These are phyloP conservation scores for Paracanthobrama guichenoti DNA, from an alignment of 2,113 vertebrate species.

Conservation along the genomic window DNA sequence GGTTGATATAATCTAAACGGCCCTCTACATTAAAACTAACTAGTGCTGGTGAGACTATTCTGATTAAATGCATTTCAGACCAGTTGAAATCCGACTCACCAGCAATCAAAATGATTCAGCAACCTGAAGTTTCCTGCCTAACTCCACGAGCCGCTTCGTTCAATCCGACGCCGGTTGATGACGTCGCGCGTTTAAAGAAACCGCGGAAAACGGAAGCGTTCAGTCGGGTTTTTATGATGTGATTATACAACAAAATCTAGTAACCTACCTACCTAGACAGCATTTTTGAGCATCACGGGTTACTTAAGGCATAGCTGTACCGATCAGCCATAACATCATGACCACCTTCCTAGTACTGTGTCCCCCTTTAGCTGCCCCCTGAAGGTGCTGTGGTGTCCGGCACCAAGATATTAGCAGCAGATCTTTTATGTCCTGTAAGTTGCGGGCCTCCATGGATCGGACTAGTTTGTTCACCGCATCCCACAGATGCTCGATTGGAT, in stretches of 20 bases:
- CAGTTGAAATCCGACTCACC: neutral
- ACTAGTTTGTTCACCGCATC: no score
- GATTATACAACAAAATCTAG: neutral
- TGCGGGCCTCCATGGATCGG: no score
- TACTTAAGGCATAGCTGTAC: neutral
- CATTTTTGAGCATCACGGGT: neutral
- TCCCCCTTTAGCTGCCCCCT: no score
- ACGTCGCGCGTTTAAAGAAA: conserved; percentile 5
- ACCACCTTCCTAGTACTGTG: no score
- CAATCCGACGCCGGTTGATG: neutral
- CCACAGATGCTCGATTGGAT: no score
- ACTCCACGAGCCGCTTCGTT: neutral
- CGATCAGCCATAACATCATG: no score
- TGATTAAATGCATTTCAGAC: neutral
- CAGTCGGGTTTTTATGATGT: neutral
- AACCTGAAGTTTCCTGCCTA: neutral
- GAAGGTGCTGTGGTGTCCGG: no score
- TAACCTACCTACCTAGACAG: neutral
- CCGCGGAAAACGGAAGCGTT: neutral
- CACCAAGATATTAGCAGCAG: no score
- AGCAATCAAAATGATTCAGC: neutral
- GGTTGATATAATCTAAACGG: neutral
- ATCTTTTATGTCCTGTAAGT: no score
- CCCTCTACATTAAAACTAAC: neutral
- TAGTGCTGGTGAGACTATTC: neutral